Percentiles rank a stretch among this genome's conserved stretches.
Conservation (phyloP, 2,113 vertebrate genomes). For the Tricholaema leucomelas region DNA sequence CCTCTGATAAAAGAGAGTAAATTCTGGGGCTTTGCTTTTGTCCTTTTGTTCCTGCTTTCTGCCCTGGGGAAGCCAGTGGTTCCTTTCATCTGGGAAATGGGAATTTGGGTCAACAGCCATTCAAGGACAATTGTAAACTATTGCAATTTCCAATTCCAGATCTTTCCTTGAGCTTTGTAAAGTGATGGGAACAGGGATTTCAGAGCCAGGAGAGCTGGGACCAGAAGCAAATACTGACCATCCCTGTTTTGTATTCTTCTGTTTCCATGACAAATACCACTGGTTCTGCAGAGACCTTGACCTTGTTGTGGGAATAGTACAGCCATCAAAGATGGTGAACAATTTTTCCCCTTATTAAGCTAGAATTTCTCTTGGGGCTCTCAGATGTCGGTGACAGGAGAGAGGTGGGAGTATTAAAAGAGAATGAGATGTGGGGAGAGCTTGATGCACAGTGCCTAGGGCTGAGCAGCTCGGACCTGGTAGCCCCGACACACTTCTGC, state of each 20-base stretch:
- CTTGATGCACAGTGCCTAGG: not conserved
- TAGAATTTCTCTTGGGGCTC: not conserved
- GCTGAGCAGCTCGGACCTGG: not conserved
- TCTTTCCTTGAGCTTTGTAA: not conserved
- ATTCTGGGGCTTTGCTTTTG: slow-evolving; percentile 27
- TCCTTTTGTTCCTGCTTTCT: slow-evolving; percentile 16
- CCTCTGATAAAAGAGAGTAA: slow-evolving; percentile 17
- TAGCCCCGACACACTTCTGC: not conserved
- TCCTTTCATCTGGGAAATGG: slow-evolving; percentile 15
- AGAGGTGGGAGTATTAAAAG: not conserved
- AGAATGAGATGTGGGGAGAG: not conserved
- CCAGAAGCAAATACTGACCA: not conserved
- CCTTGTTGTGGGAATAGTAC: not conserved
- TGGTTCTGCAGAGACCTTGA: not conserved
- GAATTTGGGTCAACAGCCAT: slow-evolving; percentile 43
- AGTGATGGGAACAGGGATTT: not conserved
- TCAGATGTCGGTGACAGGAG: not conserved
- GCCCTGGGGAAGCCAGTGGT: not conserved
- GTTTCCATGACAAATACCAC: not conserved
- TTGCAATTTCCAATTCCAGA: not conserved
- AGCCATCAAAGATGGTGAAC: not conserved
- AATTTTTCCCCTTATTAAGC: not conserved
- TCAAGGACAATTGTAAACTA: not conserved
- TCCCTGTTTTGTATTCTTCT: not conserved
- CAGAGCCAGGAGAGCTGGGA: not conserved